Evolutionary conservation across 2,888 invertebrate species (phyloP), one percentile per base, ranked within the genome.

Genomic region (Apocheima hispidaria): DNA sequence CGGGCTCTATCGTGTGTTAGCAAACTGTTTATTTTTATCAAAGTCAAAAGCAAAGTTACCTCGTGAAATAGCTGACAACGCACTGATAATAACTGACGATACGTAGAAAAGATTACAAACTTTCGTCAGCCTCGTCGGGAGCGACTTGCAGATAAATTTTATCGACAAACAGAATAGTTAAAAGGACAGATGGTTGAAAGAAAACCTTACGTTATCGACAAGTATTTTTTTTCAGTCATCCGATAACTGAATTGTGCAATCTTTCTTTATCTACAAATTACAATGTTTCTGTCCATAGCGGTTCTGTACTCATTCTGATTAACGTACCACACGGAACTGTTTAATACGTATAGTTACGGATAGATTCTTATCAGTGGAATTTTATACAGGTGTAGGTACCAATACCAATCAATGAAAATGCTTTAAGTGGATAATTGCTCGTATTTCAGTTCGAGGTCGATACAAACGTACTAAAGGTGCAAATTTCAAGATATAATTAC

Each of bases 401-500:
- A 36, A 50, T 35, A 30, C 20, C 36, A 36, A 50, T 51, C 28
- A 40, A 40, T 28, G 41, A 40, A 51, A 51, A 40, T 20, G 18
- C 28, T 51, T 51, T 20, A 40, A 40, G 40, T 51, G 51, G 7
- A 40, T 51, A 51, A 51, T 51, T 51, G 38, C 30, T 46, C 33
- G 26, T 59, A 38, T 44, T 57, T 51, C 36, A 50, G 16, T 44
- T 44, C 30, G 46, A 46, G 60, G 60, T 43, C 51, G 51, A 55
- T 30, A 46, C n/a, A 26, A 44, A 55, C 38, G n/a, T n/a, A 41
- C 38, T 21, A 33, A 21, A 59, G 40, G 50, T 23, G 18, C 44
- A 10, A 51, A 55, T 60, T 60, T 60, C 50, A 40, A n/a, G 40
- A 44, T 26, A 28, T 40, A 58, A 59, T 52, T 59, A 43, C 58